Evolutionary conservation across 2,113 vertebrate genomes (phyloP), one percentile per base, ranked within the genome.

Genomic region (Tenrec ecaudatus): DNA sequence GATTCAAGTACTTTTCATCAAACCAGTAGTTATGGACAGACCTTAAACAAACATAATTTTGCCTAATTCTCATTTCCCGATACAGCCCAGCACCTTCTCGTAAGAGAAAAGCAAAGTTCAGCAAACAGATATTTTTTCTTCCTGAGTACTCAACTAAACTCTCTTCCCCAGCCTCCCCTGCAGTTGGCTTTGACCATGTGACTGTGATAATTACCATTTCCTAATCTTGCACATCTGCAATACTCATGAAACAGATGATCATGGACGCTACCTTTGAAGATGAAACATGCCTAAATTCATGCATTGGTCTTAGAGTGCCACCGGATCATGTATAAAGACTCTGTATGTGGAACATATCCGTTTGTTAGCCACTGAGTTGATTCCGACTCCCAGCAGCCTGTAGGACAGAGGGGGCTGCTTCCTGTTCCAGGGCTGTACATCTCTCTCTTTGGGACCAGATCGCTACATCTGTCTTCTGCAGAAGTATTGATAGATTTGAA

Each of bases 71-170:
- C 38, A 88, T 94, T 86, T 47, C 38, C 60, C 94, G 38, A 91
- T 94, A 88, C 86, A 80, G 95, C 81, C 33, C 19, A 31, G 17
- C 22, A 64, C 38, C 23, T 76, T 47, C 53, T 92, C 20, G 68
- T 71, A 86, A 86, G 14, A 94, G 14, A 90, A 33, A 92, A 90
- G 57, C 19, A 86, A 64, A 87, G 15, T 71, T 93, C 78, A 38
- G 27, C 38, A 93, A 90, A 86, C 29, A 53, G 16, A 43, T 87
- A 90, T 88, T 82, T 92, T 89, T 95, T 86, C 19, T 89, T 82
- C 31, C 43, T 66, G 20, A 75, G 12, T 88, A 66, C 36, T 16
- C 6, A 47, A 20, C 76, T 62, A 40, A 43, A 40, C 78, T 83
- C 1, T 29, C 22, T 75, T 93, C 89, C 33, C 58, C 38, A 92